phyloP scores from a whole-genome alignment of 2,113 vertebrate species.

The Rafetus swinhoei region DNA sequence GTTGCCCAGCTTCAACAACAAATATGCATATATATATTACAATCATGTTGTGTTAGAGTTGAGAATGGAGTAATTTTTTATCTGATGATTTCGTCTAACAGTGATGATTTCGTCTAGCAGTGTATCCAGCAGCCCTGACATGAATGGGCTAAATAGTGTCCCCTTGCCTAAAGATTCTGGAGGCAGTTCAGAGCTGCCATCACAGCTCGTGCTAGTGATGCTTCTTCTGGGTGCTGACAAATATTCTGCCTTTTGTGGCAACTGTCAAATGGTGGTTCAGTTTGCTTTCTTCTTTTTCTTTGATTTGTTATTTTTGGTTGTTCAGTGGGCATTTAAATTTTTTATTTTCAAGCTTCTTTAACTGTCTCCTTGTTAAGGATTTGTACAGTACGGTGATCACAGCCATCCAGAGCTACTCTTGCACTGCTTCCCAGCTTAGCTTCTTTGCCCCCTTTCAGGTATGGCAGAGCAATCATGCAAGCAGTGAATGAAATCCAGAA shows the following conservation, averaged over 20 bases:
- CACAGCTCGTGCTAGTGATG: not conserved
- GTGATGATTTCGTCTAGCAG: not conserved
- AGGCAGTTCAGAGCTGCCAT: not conserved
- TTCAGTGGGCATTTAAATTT: not conserved
- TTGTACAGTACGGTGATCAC: not conserved
- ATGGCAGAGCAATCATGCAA: not conserved
- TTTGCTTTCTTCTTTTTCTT: not conserved
- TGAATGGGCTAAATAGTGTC: not conserved
- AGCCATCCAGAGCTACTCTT: not conserved
- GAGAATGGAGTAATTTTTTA: not conserved
- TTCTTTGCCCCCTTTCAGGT: not conserved
- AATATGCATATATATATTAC: not conserved
- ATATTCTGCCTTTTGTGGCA: not conserved
- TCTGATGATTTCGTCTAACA: not conserved
- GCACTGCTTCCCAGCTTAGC: not conserved
- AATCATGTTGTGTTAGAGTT: not conserved
- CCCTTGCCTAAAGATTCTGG: not conserved
- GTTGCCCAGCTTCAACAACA: not conserved
- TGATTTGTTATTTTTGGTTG: not conserved
- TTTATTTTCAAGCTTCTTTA: not conserved
- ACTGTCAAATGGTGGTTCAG: not conserved
- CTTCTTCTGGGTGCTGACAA: not conserved
- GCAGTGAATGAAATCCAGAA: not conserved
- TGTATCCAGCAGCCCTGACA: not conserved
- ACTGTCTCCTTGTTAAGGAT: not conserved